Evolutionary conservation across 2,113 vertebrate species (phyloP).

Genomic region (Peromyscus californicus): DNA sequence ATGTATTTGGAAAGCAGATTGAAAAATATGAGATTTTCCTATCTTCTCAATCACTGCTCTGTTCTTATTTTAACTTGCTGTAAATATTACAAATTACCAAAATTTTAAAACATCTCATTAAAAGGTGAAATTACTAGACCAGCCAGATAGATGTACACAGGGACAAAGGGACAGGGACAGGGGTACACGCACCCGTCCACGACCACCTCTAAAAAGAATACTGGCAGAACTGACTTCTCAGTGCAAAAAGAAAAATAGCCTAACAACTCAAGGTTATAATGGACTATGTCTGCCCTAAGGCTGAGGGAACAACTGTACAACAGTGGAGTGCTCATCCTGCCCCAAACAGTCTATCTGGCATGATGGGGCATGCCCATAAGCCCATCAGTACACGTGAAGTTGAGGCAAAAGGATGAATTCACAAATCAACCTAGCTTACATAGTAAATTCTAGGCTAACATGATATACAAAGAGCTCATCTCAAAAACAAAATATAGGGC

Average conservation of each 20-base stretch:
- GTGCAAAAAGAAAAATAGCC: not conserved
- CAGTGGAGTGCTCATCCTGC: not conserved
- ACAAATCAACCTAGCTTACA: not conserved
- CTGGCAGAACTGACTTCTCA: not conserved
- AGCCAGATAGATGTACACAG: not conserved
- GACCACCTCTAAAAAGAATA: not conserved
- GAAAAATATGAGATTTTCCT: not conserved
- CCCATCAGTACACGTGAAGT: not conserved
- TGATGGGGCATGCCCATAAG: not conserved
- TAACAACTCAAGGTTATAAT: not conserved
- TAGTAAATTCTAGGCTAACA: not conserved
- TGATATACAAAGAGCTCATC: not conserved
- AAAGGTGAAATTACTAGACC: not conserved
- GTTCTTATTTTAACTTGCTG: not conserved
- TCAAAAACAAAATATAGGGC: not conserved
- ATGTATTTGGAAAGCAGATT: not conserved
- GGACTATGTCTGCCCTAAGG: not conserved
- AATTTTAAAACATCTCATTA: not conserved
- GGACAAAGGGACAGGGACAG: too few relatives aligned
- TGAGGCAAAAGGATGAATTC: not conserved
- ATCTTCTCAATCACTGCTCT: not conserved
- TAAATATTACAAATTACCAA: not conserved
- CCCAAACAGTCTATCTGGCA: not conserved
- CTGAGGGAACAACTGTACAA: too few relatives aligned
- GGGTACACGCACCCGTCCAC: too few relatives aligned